These are phyloP conservation scores for Timema cristinae DNA, from an alignment of 2,888 invertebrate species.

Conservation along the genomic window DNA sequence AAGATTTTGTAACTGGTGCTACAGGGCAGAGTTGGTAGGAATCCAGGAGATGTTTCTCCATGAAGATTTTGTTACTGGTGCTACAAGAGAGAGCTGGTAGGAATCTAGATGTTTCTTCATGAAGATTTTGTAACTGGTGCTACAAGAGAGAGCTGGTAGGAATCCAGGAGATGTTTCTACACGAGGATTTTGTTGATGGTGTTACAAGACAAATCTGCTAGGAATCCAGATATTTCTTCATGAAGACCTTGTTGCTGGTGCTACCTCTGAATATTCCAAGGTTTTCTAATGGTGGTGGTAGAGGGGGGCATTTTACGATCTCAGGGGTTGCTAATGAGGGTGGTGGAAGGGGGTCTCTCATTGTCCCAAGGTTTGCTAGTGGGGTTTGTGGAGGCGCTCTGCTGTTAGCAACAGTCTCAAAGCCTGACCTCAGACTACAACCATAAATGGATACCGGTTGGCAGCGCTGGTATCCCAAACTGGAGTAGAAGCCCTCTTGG, in stretches of 20 bases:
- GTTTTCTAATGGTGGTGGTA: constrained; percentile 17
- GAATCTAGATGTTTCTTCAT: too few relatives aligned
- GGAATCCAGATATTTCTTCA: constrained; percentile 16
- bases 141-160: too few relatives aligned
- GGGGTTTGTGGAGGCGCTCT: background rate
- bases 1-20: too few relatives aligned
- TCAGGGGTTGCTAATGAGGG: constrained; percentile 11
- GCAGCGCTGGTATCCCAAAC: constrained; percentile 26
- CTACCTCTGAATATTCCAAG: background rate
- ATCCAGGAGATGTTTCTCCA: too few relatives aligned
- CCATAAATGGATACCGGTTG: constrained; percentile 28
- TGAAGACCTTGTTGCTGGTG: constrained; percentile 12
- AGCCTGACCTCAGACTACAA: background rate
- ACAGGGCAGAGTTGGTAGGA: too few relatives aligned
- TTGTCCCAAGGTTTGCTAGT: background rate
- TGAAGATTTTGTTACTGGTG: too few relatives aligned
- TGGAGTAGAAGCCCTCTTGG: constrained; percentile 25
- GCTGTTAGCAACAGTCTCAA: background rate
- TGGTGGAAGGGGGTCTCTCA: constrained; percentile 3
- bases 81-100: too few relatives aligned
- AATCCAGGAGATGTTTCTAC: too few relatives aligned
- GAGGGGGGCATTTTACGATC: constrained; percentile 21
- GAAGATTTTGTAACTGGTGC: too few relatives aligned
- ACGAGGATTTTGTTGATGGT: too few relatives aligned
- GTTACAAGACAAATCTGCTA: too few relatives aligned